Evolutionary conservation across 2,113 vertebrate species (phyloP), one percentile per base, ranked within the genome.

Genomic region (Marmota flaviventris): DNA sequence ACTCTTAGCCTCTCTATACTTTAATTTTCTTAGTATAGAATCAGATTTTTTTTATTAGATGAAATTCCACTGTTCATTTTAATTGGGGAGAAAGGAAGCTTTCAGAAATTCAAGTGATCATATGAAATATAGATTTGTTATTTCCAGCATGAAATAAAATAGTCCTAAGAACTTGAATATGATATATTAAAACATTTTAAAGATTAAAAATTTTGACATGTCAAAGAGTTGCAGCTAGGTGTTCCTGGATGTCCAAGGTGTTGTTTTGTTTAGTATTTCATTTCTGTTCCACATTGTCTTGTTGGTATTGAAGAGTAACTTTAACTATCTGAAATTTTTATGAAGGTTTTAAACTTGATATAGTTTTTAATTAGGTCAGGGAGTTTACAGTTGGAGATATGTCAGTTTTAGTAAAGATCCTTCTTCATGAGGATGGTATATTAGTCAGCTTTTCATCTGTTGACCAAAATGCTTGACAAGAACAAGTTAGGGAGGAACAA

Each of bases 331-430:
- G 72, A 91, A 70, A 92, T 91, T 96, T 96, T 98, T 51, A 78
- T 85, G 24, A 91, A 93, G 14, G 53, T 82, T 94, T 98, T 97
- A 95, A 97, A 93, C 81, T 88, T 87, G 79, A 90, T 63, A 61
- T 84, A 61, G 25, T 65, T 97, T 96, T 97, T 96, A 98, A 90
- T 96, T 96, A 97, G 76, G 42, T 94, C 89, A 39, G 51, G 95
- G 65, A 93, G 89, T 94, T 98, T 97, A 93, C 75, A 85, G 73
- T 94, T 93, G 94, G 42, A 34, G 16, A 56, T 93, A 90, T 81
- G 96, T 96, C 27, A 53, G n/a, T 95, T 97, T 70, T 84, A 97
- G 16, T 93, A 92, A 95, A 79, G 87, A 75, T 92, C 86, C 51
- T 96, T 97, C 70, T 90, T 58, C 32, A 51, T 85, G 63, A 85